Evolutionary conservation across 2,113 vertebrate species (phyloP).

Genomic region (Ancistrus triradiatus): DNA sequence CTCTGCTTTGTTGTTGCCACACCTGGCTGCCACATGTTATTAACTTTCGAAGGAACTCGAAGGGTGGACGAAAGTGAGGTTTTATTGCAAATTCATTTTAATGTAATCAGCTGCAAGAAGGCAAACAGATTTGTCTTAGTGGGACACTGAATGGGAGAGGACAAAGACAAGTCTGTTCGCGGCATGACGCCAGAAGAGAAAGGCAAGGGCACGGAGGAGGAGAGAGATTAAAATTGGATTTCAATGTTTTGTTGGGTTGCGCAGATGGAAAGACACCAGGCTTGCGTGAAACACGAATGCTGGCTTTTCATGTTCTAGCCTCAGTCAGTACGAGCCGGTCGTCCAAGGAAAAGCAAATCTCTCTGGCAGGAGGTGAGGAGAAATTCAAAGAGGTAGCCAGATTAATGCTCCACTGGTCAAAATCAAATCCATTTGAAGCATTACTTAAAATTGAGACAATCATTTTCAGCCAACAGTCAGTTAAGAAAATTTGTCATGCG

Average conservation of each 20-base stretch:
- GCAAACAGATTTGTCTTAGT: slow-evolving; percentile 70
- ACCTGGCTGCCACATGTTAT: slow-evolving; percentile 1
- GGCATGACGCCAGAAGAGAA: slow-evolving; percentile 53
- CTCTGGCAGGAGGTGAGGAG: not conserved
- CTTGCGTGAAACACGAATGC: not conserved
- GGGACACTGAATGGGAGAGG: slow-evolving; percentile 63
- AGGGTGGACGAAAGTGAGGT: slow-evolving; percentile 49
- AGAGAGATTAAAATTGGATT: slow-evolving; percentile 14
- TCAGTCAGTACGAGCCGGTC: no score
- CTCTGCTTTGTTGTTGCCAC: not conserved
- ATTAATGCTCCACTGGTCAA: not conserved
- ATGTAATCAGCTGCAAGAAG: slow-evolving; percentile 58
- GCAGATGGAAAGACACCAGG: not conserved
- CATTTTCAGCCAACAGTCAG: not conserved
- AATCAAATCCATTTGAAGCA: no score
- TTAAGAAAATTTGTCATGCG: no score
- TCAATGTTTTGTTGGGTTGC: slow-evolving; percentile 9
- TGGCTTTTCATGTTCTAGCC: no score
- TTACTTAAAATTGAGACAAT: no score
- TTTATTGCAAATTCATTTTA: slow-evolving; percentile 62
- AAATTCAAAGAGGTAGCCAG: not conserved
- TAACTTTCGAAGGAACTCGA: slow-evolving; percentile 45
- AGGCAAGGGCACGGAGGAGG: not conserved
- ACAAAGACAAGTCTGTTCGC: slow-evolving; percentile 59
- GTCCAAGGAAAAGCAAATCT: not conserved